Evolutionary conservation across 1,140 invertebrate genomes (phyloP).

Genomic region (Nasonia vitripennis): DNA sequence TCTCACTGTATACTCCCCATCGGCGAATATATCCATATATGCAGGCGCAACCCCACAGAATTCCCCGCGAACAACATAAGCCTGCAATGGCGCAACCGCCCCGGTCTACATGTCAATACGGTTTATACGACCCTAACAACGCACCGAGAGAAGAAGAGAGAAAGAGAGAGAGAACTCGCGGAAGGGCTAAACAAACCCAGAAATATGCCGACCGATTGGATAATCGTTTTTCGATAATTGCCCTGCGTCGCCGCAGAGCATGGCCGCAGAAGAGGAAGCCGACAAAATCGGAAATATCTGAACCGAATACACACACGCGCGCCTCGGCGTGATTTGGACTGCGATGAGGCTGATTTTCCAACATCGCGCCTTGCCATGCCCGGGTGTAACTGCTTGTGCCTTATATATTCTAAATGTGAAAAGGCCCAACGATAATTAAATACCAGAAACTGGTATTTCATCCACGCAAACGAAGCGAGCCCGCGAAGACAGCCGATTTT

Average conservation of each 20-base stretch:
- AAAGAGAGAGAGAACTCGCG: not conserved
- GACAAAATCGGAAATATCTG: not conserved
- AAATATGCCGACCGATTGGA: slow-evolving; percentile 53
- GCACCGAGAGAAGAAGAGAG: not conserved
- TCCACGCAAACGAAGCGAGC: not conserved
- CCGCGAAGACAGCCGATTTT: slow-evolving; percentile 1
- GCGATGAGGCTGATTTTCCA: not conserved
- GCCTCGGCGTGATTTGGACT: not conserved
- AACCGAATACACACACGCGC: not conserved
- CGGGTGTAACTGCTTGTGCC: too few species aligned
- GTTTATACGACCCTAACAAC: slow-evolving; percentile 25
- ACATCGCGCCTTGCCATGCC: too few species aligned
- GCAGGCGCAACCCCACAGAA: not conserved
- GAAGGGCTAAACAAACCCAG: slow-evolving; percentile 54
- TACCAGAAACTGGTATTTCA: not conserved
- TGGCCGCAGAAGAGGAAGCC: not conserved
- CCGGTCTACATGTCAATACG: slow-evolving; percentile 26
- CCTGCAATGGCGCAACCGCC: not conserved
- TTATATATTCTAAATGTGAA: not conserved
- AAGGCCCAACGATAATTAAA: not conserved
- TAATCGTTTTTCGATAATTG: slow-evolving; percentile 60
- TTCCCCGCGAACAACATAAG: not conserved
- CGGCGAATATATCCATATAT: not conserved
- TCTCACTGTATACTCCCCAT: not conserved
- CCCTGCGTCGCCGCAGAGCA: slow-evolving; percentile 41